A percentile compares a stretch with the other conserved stretches of the same genome.
phyloP scores from a whole-genome alignment of 2,113 vertebrate genomes.

The Smithornis capensis region DNA sequence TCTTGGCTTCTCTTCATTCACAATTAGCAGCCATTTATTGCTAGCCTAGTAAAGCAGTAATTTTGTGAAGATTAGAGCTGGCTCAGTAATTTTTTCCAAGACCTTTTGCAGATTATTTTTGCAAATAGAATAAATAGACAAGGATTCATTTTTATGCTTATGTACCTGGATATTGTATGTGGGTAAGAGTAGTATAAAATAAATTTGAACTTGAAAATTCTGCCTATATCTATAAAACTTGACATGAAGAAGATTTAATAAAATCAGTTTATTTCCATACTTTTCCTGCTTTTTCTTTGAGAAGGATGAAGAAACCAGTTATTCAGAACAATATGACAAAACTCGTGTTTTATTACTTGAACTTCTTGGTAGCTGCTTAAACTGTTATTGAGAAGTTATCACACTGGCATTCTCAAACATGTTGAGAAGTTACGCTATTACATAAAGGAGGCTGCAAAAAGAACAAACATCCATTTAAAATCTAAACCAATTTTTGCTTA shows the following conservation, averaged over 20 bases:
- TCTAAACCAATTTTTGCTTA: not conserved
- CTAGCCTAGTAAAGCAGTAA: not conserved
- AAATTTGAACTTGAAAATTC: not conserved
- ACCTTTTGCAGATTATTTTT: not conserved
- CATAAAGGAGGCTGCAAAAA: not conserved
- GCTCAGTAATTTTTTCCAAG: not conserved
- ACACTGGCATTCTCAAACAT: too few species aligned
- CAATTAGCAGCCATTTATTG: not conserved
- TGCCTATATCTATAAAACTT: not conserved
- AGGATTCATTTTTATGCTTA: not conserved
- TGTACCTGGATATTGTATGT: not conserved
- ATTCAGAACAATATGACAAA: not conserved
- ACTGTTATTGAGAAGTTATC: not conserved
- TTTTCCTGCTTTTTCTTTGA: not conserved
- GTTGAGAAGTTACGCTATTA: not conserved
- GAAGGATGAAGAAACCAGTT: not conserved
- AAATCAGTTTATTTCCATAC: not conserved
- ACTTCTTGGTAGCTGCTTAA: not conserved
- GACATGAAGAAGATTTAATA: not conserved
- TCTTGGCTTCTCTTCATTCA: not conserved
- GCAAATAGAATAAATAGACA: not conserved
- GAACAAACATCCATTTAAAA: not conserved
- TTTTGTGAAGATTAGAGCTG: not conserved
- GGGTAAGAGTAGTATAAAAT: not conserved
- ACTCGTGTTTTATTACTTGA: accelerated